Percentiles rank a stretch among this genome's conserved stretches.
Conservation (phyloP, 2,797 vertebrate species). For the Botia almorhae region DNA sequence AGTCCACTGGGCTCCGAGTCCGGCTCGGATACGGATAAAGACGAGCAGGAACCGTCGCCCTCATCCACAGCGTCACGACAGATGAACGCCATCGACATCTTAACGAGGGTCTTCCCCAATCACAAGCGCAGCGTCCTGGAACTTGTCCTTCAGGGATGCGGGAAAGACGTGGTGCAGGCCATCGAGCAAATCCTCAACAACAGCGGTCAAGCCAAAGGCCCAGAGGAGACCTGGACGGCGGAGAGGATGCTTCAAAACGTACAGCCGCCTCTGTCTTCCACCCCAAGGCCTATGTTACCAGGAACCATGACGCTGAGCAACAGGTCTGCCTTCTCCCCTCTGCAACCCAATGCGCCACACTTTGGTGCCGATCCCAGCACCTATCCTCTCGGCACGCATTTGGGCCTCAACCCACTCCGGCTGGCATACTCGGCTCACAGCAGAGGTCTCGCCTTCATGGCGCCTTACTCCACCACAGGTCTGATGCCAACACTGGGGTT, state of each 20-base stretch:
- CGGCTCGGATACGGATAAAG: slow-evolving; percentile 90
- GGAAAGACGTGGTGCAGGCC: slow-evolving; percentile 97
- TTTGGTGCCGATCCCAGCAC: slow-evolving; percentile 89
- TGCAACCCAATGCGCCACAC: slow-evolving; percentile 93
- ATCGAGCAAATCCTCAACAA: slow-evolving; percentile 99
- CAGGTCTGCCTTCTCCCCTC: slow-evolving; percentile 95
- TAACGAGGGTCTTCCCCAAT: slow-evolving; percentile 94
- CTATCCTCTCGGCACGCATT: slow-evolving; percentile 89
- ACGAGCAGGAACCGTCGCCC: slow-evolving; percentile 85
- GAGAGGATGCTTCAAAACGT: slow-evolving; percentile 81
- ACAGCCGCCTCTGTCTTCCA: slow-evolving; percentile 74
- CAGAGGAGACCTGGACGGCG: slow-evolving; percentile 84
- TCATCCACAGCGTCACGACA: slow-evolving; percentile 85
- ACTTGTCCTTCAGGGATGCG: slow-evolving; percentile 95
- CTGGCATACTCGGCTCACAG: slow-evolving; percentile 98
- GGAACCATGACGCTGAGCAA: slow-evolving; percentile 94
- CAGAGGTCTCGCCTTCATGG: slow-evolving; percentile 97
- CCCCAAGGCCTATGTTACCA: slow-evolving; percentile 88
- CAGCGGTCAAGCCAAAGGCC: slow-evolving; percentile 80
- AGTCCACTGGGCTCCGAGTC: slow-evolving; percentile 94
- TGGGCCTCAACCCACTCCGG: slow-evolving; percentile 94
- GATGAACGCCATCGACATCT: slow-evolving; percentile 96
- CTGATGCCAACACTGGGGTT: slow-evolving; percentile 96
- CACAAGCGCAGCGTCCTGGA: slow-evolving; percentile 96
- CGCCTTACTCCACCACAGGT: slow-evolving; percentile 94